Evolutionary conservation across 2,888 invertebrate genomes (phyloP).

Genomic region (Sussaba pulchella): DNA sequence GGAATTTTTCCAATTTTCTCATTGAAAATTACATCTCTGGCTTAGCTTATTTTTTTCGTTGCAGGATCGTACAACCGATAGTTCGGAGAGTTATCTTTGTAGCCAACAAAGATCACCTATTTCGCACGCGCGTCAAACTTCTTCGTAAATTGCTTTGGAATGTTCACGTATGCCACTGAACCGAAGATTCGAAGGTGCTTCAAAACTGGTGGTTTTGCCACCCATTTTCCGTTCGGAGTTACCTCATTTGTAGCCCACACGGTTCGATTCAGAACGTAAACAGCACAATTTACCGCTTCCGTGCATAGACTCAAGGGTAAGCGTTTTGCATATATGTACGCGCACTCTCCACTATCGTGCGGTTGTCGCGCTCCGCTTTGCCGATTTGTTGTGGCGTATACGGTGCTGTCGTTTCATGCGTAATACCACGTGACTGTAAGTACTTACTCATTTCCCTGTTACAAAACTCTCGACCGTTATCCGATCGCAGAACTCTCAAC

Average conservation of each 20-base stretch:
- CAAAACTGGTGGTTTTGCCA: slow-evolving; percentile 63
- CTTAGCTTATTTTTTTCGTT: slow-evolving; percentile 4
- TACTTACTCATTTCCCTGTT: slow-evolving; percentile 62
- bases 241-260: not conserved
- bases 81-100: slow-evolving; percentile 35
- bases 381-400: slow-evolving; percentile 76
- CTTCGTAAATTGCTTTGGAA: slow-evolving; percentile 59
- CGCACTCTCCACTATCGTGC: slow-evolving; percentile 72
- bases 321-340: slow-evolving; percentile 65
- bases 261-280: slow-evolving; percentile 58
- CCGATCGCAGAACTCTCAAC: slow-evolving; percentile 54
- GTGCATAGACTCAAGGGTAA: slow-evolving; percentile 66
- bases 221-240: slow-evolving; percentile 68
- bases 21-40: slow-evolving; percentile 40
- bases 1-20: not conserved
- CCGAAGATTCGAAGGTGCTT: slow-evolving; percentile 64
- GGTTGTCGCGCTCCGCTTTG: slow-evolving; percentile 71
- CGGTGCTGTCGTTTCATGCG: slow-evolving; percentile 69
- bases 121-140: slow-evolving; percentile 68
- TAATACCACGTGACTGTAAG: slow-evolving; percentile 69
- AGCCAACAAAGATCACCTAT: slow-evolving; percentile 64
- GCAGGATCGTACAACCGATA: slow-evolving; percentile 47
- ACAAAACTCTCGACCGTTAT: slow-evolving; percentile 62
- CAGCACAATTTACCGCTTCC: slow-evolving; percentile 71
- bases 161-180: slow-evolving; percentile 56